Conservation (phyloP, 2,113 vertebrate genomes). For the Acanthisitta chloris region DNA sequence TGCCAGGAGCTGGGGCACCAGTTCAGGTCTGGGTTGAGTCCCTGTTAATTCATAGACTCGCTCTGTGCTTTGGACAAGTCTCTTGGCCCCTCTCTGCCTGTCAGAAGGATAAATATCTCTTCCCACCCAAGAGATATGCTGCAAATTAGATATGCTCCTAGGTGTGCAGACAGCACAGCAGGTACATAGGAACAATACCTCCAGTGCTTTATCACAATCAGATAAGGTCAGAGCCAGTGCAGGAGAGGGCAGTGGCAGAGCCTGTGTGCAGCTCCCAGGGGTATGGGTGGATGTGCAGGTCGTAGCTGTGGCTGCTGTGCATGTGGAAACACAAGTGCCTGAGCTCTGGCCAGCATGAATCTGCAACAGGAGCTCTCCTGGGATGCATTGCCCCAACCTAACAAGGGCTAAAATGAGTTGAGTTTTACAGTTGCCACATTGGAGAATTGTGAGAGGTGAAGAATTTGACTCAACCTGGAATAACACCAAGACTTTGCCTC, state of each 20-base stretch:
- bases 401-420: rapidly evolving
- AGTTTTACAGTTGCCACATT: rapidly evolving
- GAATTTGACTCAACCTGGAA: neutral
- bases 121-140: neutral
- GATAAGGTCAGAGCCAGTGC: neutral
- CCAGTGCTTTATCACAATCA: neutral
- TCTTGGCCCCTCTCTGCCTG: neutral
- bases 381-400: rapidly evolving
- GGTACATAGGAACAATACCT: neutral
- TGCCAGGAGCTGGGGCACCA: neutral
- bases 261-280: neutral
- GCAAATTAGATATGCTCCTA: neutral
- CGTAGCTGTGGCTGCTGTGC: neutral
- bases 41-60: neutral
- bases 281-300: neutral
- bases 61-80: neutral
- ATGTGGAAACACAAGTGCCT: rapidly evolving
- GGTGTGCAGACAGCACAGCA: neutral
- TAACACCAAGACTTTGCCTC: neutral
- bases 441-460: neutral
- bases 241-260: neutral
- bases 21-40: neutral
- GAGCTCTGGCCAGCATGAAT: neutral
- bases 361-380: neutral
- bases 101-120: conserved; percentile 36